Conservation (phyloP, 2,113 vertebrate genomes). For the Oncorhynchus gorbuscha region DNA sequence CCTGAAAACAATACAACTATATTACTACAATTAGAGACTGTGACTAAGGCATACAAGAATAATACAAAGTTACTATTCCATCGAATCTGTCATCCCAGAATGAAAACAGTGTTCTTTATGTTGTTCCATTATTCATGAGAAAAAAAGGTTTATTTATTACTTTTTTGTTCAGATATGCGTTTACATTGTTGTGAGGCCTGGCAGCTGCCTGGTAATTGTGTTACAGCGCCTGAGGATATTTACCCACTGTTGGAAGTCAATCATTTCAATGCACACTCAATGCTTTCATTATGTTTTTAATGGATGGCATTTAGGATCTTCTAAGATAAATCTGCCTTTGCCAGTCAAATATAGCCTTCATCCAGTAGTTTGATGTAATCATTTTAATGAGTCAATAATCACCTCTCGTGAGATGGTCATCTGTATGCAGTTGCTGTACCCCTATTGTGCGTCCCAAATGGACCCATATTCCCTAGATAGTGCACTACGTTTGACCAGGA, state of each 20-base stretch:
- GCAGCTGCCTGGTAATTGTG: conserved; percentile 36
- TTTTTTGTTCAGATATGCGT: conserved; percentile 43
- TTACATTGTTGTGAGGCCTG: conserved; percentile 35
- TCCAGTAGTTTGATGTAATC: too few relatives aligned
- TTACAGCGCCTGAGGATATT: conserved; percentile 31
- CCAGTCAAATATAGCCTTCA: not conserved
- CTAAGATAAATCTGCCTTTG: conserved; percentile 3
- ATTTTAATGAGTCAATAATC: too few relatives aligned
- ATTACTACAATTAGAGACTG: conserved; percentile 30
- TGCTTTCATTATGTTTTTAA: conserved; percentile 13
- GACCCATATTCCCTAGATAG: conserved; percentile 1
- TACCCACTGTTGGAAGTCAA: conserved; percentile 22
- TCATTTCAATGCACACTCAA: conserved; percentile 21
- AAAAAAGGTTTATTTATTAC: conserved; percentile 40
- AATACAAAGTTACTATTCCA: conserved; percentile 45
- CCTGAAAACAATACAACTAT: conserved; percentile 42
- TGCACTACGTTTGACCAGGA: too few relatives aligned
- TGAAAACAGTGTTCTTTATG: conserved; percentile 40
- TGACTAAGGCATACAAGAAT: conserved; percentile 52
- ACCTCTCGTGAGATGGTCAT: too few relatives aligned
- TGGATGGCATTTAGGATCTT: conserved; percentile 9
- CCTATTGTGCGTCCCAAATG: not conserved
- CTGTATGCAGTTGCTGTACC: too few relatives aligned
- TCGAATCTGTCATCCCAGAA: conserved; percentile 51
- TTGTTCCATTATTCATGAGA: conserved; percentile 65